phyloP scores from a whole-genome alignment of 1,140 invertebrate genomes.

The Stegodyphus dumicola region DNA sequence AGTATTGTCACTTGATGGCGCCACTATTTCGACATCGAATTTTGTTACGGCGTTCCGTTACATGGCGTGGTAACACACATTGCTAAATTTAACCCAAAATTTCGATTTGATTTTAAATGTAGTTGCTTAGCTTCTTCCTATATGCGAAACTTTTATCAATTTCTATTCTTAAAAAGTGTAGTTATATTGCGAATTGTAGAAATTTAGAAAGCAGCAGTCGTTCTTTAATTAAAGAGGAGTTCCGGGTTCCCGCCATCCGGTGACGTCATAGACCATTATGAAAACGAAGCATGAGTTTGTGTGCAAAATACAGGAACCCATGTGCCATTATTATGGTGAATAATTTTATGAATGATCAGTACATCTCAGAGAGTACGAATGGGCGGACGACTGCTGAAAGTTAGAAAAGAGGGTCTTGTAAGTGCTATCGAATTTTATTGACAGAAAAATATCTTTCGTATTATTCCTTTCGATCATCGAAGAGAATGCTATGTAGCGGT shows the following conservation, averaged over 20 bases:
- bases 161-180: background rate
- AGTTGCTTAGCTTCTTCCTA: background rate
- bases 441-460: background rate
- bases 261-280: constrained; percentile 49
- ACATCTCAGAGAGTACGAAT: background rate
- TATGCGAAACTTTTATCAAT: background rate
- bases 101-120: background rate
- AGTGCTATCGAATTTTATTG: constrained; percentile 22
- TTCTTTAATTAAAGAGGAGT: constrained; percentile 47
- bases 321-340: constrained; percentile 10
- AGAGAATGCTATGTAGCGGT: background rate
- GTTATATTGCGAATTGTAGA: background rate
- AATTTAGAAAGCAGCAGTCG: background rate
- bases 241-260: constrained; percentile 60
- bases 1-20: background rate
- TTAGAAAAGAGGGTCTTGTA: constrained; percentile 21
- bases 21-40: background rate
- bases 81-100: background rate
- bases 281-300: constrained; percentile 55
- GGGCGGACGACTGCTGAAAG: background rate
- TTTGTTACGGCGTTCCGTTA: background rate
- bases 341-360: constrained; percentile 2
- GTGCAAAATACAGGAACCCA: constrained; percentile 50
- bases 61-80: background rate
- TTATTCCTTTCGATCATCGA: background rate